phyloP scores from a whole-genome alignment of 2,797 vertebrate species.

The Mionectes olivaceus region DNA sequence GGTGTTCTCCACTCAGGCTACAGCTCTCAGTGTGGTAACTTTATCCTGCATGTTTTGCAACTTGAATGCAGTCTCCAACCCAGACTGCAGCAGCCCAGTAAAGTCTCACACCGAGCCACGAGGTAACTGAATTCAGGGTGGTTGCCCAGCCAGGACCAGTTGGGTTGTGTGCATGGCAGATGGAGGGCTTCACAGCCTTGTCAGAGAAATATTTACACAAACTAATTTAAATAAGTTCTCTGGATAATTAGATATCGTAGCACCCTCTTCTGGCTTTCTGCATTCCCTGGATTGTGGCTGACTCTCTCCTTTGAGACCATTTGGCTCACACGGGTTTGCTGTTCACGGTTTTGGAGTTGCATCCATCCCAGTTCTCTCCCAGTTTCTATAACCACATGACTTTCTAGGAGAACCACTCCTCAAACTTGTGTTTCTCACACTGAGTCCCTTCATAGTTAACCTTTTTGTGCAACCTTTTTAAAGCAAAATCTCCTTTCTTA shows the following conservation, averaged over 20 bases:
- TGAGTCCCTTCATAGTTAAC: conserved; percentile 15
- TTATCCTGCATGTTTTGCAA: not conserved
- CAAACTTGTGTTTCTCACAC: not conserved
- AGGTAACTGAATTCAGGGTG: rapidly evolving
- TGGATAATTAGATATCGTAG: conserved; percentile 45
- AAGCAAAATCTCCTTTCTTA: not conserved
- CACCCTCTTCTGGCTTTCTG: conserved; percentile 67
- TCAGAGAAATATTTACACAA: not conserved
- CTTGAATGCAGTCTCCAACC: not conserved
- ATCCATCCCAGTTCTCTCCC: not conserved
- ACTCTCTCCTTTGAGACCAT: not conserved
- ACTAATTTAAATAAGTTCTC: conserved; percentile 17
- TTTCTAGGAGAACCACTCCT: not conserved
- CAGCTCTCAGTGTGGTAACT: not conserved
- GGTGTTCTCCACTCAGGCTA: not conserved
- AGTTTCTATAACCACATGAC: not conserved
- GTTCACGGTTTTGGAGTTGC: rapidly evolving
- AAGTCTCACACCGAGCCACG: rapidly evolving
- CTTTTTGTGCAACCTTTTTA: not conserved
- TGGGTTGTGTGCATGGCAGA: not conserved
- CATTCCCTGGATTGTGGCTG: not conserved
- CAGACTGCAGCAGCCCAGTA: not conserved
- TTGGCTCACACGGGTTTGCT: not conserved
- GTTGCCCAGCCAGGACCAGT: not conserved
- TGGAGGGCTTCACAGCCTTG: not conserved